These are phyloP conservation scores for Lacerta agilis DNA, from an alignment of 2,797 vertebrate genomes.

Conservation along the genomic window DNA sequence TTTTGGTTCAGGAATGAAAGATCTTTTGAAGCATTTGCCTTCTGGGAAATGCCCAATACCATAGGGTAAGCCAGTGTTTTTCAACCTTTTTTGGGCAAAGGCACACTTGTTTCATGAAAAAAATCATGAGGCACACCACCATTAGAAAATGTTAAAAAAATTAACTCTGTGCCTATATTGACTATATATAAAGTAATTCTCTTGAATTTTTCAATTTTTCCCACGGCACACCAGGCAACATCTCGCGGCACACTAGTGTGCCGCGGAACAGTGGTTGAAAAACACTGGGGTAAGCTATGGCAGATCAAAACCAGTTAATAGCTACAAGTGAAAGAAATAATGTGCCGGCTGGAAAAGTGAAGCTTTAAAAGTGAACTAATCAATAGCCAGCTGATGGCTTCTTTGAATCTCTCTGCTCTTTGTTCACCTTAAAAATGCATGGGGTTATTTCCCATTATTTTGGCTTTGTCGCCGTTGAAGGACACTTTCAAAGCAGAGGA, in stretches of 20 bases:
- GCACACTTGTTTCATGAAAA: no score
- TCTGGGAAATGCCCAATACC: neutral
- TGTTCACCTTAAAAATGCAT: neutral
- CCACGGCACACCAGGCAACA: no score
- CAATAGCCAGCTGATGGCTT: conserved; percentile 6
- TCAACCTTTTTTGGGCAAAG: no score
- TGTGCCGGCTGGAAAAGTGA: neutral
- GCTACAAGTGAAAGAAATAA: conserved; percentile 10
- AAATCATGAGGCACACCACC: no score
- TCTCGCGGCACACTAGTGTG: no score
- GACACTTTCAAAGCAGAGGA: neutral
- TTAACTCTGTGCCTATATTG: no score
- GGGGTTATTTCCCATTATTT: neutral
- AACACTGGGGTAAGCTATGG: neutral
- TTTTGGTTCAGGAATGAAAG: neutral
- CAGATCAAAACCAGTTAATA: conserved; percentile 14
- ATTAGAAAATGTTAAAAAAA: no score
- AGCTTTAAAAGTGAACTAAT: neutral
- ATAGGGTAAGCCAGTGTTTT: neutral
- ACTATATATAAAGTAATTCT: no score
- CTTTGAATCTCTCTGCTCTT: neutral
- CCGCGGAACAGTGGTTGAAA: no score
- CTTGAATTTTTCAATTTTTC: no score
- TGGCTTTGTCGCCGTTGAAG: neutral
- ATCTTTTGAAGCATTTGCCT: conserved; percentile 5